phyloP scores from a whole-genome alignment of 1,140 invertebrate species.

The Drosophila sp. region DNA sequence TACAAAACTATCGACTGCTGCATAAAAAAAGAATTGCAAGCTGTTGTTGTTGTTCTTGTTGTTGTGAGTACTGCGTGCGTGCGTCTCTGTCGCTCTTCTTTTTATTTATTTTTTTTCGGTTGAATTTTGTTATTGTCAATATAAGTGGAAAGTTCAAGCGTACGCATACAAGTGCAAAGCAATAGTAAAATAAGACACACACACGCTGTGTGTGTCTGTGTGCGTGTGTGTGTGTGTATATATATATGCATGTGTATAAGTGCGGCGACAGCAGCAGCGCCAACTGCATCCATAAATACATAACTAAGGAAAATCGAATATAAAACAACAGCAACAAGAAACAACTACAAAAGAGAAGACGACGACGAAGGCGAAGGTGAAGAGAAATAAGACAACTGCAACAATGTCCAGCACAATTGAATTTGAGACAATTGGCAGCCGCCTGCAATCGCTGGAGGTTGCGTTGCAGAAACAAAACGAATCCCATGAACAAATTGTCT shows the following conservation, averaged over 20 bases:
- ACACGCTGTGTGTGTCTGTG: conserved; percentile 33
- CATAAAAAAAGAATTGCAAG: conserved; percentile 42
- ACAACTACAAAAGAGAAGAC: conserved; percentile 9
- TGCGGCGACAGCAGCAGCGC: conserved; percentile 33
- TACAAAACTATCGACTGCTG: conserved; percentile 38
- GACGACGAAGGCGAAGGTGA: neutral
- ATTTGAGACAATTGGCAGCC: conserved; percentile 86
- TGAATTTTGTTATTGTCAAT: conserved; percentile 41
- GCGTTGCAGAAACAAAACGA: conserved; percentile 88
- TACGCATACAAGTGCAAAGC: conserved; percentile 48
- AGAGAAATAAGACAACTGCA: conserved; percentile 13
- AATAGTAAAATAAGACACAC: conserved; percentile 41
- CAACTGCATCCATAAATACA: conserved; percentile 54
- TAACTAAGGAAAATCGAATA: conserved; percentile 51
- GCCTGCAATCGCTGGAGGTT: conserved; percentile 88
- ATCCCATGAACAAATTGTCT: conserved; percentile 83
- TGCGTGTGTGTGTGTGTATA: conserved; percentile 42
- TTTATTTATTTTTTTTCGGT: conserved; percentile 40
- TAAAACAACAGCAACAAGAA: conserved; percentile 18
- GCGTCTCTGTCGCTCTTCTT: conserved; percentile 42
- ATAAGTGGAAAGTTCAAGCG: conserved; percentile 54
- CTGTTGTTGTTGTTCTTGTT: conserved; percentile 41
- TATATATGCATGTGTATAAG: conserved; percentile 52
- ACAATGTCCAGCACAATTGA: conserved; percentile 70
- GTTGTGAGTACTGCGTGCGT: conserved; percentile 39